A percentile compares a stretch with the other conserved stretches of the same genome.
phyloP scores from a whole-genome alignment of 2,888 invertebrate genomes.

The Cryptops parisi region DNA sequence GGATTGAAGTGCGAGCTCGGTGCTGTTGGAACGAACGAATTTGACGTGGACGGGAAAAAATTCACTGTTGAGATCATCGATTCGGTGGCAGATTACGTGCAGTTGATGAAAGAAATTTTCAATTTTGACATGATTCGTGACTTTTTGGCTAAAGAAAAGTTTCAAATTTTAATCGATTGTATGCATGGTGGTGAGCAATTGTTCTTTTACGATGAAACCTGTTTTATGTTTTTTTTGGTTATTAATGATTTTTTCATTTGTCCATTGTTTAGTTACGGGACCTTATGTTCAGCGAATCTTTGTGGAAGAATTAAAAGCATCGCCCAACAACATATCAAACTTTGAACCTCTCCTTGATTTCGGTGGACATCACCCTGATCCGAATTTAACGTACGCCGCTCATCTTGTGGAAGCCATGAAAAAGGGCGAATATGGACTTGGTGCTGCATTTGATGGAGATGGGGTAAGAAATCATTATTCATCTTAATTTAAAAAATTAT shows the following conservation, averaged over 20 bases:
- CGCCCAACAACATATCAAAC: constrained; percentile 53
- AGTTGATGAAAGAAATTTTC: constrained; percentile 90
- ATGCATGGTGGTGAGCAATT: constrained; percentile 72
- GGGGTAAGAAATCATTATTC: constrained; percentile 53
- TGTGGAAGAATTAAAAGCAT: constrained; percentile 65
- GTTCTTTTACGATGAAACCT: not conserved
- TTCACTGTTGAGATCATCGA: constrained; percentile 83
- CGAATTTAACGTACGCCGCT: constrained; percentile 80
- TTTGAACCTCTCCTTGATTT: constrained; percentile 80
- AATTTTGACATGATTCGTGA: constrained; percentile 68
- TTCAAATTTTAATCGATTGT: constrained; percentile 77
- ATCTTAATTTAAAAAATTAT: too few relatives aligned
- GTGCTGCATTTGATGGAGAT: constrained; percentile 98
- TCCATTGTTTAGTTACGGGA: constrained; percentile 62
- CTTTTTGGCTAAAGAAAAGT: constrained; percentile 56
- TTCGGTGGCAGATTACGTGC: constrained; percentile 72
- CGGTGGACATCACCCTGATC: constrained; percentile 91
- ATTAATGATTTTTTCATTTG: not conserved
- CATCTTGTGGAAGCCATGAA: constrained; percentile 55
- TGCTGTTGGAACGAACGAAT: constrained; percentile 50
- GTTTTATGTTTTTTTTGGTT: not conserved
- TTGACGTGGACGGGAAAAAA: constrained; percentile 49
- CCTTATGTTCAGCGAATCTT: constrained; percentile 86
- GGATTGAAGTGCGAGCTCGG: constrained; percentile 61
- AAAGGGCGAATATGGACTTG: constrained; percentile 53